Evolutionary conservation across 35 echinoderm and acorn worm species (phyloP), one percentile per base, ranked within the genome.

Genomic region (Apostichopus japonicus): DNA sequence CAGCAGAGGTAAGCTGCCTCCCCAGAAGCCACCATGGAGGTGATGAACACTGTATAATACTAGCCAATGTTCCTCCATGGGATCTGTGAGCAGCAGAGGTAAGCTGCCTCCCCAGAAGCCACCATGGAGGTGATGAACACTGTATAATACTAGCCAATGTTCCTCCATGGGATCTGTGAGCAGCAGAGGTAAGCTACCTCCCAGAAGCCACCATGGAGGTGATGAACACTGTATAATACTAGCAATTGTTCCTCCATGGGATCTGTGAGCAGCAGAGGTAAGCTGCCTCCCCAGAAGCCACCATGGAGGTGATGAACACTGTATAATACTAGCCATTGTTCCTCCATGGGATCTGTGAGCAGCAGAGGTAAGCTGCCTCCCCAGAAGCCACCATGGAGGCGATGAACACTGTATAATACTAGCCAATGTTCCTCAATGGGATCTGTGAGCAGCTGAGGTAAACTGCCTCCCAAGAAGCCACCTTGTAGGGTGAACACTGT

Each of bases 281-380:
- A 54, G 23, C 81, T 25, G 51, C 52, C 89, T 5, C 33, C 33
- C 4, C 15, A n/a, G 7, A 91, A 91, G 78, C 89, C 89, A 9
- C 89, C 89, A 77, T 90, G 88, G 88, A 70, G 88, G 56, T 90
- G 72, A 90, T 61, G n/a, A n/a, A n/a, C n/a, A n/a, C n/a, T n/a
- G n/a, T n/a, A n/a, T n/a, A n/a, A n/a, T n/a, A n/a, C n/a, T n/a
- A n/a, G n/a, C n/a, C n/a, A 56, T 67, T 61, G 53, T 84, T 44
- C 94, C 62, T 55, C 92, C 5, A 33, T 25, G 14, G 83, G 92
- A 56, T 72, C 79, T 33, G 24, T 80, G 23, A 73, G 83, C 11
- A 77, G 86, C 13, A 80, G 90, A 53, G 56, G 62, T 5, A 55
- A 24, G 13, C 86, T 16, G 55, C 25, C 91, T 4, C 55, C 22